Conservation (phyloP, 2,888 invertebrate species). For the Trypoxylon attenuatum region DNA sequence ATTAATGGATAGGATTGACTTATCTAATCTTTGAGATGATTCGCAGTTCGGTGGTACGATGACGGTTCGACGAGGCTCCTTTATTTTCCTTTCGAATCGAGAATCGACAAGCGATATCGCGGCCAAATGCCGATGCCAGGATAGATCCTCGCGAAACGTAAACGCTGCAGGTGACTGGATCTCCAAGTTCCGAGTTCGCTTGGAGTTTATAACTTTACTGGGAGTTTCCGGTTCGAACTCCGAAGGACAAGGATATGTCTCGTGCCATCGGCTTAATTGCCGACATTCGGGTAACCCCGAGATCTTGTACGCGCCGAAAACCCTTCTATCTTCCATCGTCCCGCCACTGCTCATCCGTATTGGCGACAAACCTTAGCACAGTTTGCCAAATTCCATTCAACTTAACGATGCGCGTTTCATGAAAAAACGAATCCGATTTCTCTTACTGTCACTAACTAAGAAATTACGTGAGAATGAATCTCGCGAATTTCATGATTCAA, state of each 20-base stretch:
- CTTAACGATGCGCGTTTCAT: no score
- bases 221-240: slow-evolving; percentile 7
- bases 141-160: slow-evolving; percentile 6
- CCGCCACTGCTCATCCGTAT: no score
- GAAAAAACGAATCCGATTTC: no score
- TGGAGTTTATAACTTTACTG: slow-evolving; percentile 5
- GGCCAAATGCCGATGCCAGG: not conserved
- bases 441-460: no score
- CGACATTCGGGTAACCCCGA: not conserved
- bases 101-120: not conserved
- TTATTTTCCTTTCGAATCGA: not conserved
- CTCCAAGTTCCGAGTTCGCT: slow-evolving; percentile 15
- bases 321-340: slow-evolving; percentile 1
- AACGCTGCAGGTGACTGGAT: slow-evolving; percentile 21
- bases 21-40: not conserved
- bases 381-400: no score
- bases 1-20: slow-evolving; percentile 6
- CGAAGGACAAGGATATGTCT: slow-evolving; percentile 6
- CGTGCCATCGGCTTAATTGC: slow-evolving; percentile 12
- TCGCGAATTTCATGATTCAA: no score
- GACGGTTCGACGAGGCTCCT: not conserved
- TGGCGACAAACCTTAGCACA: no score
- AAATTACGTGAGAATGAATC: no score
- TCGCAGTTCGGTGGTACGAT: not conserved
- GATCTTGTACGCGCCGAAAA: slow-evolving; percentile 7